A percentile compares a stretch with the other conserved stretches of the same genome.
Evolutionary conservation across 2,797 vertebrate genomes (phyloP).

Genomic region (Myioborus melanocephalus): DNA sequence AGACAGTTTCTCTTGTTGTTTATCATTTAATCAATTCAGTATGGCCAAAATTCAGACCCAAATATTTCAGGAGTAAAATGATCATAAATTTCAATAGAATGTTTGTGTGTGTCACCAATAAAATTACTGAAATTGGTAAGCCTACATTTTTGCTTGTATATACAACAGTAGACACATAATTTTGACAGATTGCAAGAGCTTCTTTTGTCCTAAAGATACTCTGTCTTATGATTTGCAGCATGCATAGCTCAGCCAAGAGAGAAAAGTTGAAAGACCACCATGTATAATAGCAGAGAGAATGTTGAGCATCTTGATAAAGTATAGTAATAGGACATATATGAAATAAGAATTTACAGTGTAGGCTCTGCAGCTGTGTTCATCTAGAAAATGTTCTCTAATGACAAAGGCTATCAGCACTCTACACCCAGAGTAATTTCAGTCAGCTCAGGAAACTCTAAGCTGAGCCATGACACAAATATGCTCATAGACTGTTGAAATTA

Average conservation of each 20-base stretch:
- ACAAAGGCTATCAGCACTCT: slow-evolving; percentile 25
- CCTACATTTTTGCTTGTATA: not conserved
- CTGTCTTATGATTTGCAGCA: not conserved
- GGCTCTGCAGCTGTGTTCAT: not conserved
- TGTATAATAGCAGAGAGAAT: not conserved
- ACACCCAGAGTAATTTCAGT: not conserved
- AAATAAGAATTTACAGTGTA: not conserved
- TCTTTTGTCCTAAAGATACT: not conserved
- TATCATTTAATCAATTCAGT: not conserved
- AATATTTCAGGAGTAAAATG: not conserved
- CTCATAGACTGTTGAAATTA: not conserved
- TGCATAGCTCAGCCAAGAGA: not conserved
- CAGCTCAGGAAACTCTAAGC: slow-evolving; percentile 38
- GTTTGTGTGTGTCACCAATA: not conserved
- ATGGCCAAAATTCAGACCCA: not conserved
- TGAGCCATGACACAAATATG: not conserved
- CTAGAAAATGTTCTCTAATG: not conserved
- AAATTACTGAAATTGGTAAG: not conserved
- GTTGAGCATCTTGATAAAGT: not conserved
- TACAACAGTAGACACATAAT: not conserved
- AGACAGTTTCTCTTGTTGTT: not conserved
- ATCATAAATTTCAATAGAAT: not conserved
- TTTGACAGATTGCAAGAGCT: not conserved
- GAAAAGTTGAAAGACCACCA: not conserved
- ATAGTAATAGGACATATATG: not conserved